Conservation (phyloP, 1,140 invertebrate species). For the Musca domestica region DNA sequence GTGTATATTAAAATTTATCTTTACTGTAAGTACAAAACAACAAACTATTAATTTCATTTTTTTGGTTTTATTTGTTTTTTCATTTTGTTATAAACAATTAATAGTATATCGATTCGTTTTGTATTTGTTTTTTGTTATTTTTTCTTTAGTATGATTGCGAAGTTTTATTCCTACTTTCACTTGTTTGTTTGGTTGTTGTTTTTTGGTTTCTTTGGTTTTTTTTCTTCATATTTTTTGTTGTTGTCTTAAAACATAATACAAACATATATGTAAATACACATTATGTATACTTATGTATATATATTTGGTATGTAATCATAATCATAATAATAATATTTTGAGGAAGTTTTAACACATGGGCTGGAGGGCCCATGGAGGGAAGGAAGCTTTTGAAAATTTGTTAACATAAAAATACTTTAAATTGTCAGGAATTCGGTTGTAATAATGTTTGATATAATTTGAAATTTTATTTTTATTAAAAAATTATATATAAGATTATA, state of each 20-base stretch:
- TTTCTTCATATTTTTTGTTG: neutral
- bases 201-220: slow-evolving; percentile 1
- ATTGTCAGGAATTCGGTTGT: no score
- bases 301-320: no score
- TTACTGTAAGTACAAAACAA: slow-evolving; percentile 6
- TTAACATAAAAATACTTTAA: no score
- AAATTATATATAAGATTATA: no score
- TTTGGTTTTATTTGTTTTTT: neutral
- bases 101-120: slow-evolving; percentile 29
- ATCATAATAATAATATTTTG: no score
- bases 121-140: slow-evolving; percentile 31
- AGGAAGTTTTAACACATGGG: no score
- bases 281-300: no score
- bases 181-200: neutral
- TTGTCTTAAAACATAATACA: slow-evolving; percentile 11
- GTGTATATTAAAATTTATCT: neutral
- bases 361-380: no score
- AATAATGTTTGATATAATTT: no score
- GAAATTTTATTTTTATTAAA: no score
- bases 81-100: neutral
- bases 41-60: slow-evolving; percentile 15
- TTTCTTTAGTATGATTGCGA: slow-evolving; percentile 37
- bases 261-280: slow-evolving; percentile 6
- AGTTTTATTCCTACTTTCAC: slow-evolving; percentile 49
- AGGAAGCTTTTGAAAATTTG: no score